These are phyloP conservation scores for Akabosia matsudoensis DNA, from an alignment of 1,140 invertebrate genomes.

Conservation along the genomic window DNA sequence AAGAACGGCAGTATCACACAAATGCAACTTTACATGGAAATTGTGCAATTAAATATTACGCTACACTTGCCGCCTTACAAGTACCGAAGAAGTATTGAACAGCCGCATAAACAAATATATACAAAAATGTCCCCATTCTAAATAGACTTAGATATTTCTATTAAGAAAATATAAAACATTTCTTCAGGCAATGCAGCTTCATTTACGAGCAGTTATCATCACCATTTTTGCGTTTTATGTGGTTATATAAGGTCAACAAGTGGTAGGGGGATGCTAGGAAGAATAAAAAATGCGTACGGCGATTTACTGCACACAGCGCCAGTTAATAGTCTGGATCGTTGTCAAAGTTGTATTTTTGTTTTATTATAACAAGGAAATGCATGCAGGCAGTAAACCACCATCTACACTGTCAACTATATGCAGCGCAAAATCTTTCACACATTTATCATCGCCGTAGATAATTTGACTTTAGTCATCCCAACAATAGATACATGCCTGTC, in stretches of 20 bases:
- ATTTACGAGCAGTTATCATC: background rate
- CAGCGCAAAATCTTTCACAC: background rate
- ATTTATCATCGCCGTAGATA: no score
- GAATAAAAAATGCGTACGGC: background rate
- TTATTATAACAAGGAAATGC: conserved; percentile 10
- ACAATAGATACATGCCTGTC: no score
- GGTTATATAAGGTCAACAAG: conserved; percentile 3
- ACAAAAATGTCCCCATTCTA: conserved; percentile 6
- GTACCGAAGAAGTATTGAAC: no score
- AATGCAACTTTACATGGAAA: conserved; percentile 11
- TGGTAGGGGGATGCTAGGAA: background rate
- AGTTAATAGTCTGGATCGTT: conserved; percentile 11
- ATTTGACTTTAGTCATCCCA: no score
- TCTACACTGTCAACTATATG: background rate
- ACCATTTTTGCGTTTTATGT: background rate
- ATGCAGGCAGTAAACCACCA: background rate
- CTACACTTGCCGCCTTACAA: background rate
- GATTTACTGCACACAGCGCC: background rate
- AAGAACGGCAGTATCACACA: background rate
- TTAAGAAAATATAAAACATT: no score
- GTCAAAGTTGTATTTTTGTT: conserved; percentile 22
- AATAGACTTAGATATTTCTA: background rate
- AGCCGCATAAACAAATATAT: no score
- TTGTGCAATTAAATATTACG: background rate
- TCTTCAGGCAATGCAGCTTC: no score